phyloP scores from a whole-genome alignment of 1,140 invertebrate genomes.

The Cotesia typhae region DNA sequence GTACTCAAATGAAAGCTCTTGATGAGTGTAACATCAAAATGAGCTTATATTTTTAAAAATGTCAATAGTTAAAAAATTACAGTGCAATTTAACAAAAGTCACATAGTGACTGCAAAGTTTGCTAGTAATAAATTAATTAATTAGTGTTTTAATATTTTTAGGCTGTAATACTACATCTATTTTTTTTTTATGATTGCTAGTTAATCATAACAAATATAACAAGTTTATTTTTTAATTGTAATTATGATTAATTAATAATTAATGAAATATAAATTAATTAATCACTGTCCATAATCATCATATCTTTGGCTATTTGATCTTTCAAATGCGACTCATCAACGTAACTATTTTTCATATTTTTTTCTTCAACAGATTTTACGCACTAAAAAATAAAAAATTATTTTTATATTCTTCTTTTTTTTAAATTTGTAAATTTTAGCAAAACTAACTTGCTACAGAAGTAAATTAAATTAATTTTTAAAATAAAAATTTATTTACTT shows the following conservation, averaged over 20 bases:
- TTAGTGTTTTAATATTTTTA: neutral
- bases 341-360: conserved; percentile 60
- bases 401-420: neutral
- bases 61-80: no score
- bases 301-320: conserved; percentile 52
- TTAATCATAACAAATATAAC: neutral
- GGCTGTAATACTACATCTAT: conserved; percentile 23
- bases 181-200: conserved; percentile 2
- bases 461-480: neutral
- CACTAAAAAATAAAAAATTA: conserved; percentile 51
- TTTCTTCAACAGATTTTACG: conserved; percentile 62
- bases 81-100: no score
- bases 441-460: neutral
- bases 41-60: no score
- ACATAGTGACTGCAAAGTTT: no score
- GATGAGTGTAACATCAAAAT: no score
- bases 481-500: neutral
- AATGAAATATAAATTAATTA: conserved; percentile 43
- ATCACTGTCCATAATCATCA: conserved; percentile 59
- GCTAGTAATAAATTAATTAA: no score
- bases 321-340: conserved; percentile 62
- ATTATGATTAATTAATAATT: conserved; percentile 3
- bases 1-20: no score
- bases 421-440: conserved; percentile 7
- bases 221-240: conserved; percentile 18